Conservation (phyloP, 2,888 invertebrate genomes). For the Xanthorhoe designata region DNA sequence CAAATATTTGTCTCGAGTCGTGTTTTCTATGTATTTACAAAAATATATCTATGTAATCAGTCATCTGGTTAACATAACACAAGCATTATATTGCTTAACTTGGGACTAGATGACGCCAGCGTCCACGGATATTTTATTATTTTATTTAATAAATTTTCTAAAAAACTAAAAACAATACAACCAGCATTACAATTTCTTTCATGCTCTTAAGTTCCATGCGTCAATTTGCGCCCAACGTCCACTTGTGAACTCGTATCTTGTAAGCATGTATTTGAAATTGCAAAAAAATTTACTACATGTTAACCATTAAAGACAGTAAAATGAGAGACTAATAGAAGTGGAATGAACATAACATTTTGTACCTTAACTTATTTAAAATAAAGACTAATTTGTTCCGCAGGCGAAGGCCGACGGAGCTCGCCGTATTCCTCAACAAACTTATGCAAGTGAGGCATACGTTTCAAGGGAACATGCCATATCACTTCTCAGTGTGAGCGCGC, state of each 20-base stretch:
- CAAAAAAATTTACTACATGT: too few relatives aligned
- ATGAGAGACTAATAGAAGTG: background rate
- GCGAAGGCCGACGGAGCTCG: constrained; percentile 83
- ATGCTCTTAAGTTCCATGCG: background rate
- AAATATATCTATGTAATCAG: too few relatives aligned
- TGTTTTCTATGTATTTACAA: too few relatives aligned
- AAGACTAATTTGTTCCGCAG: constrained; percentile 76
- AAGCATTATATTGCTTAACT: too few relatives aligned
- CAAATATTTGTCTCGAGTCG: too few relatives aligned
- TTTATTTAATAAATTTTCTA: too few relatives aligned
- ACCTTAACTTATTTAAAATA: constrained; percentile 45
- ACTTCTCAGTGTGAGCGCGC: constrained; percentile 85
- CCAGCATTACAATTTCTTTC: background rate
- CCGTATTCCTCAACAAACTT: constrained; percentile 83
- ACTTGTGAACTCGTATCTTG: background rate
- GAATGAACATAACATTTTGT: constrained; percentile 26
- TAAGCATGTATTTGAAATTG: background rate
- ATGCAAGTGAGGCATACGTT: constrained; percentile 74
- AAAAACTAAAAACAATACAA: too few relatives aligned
- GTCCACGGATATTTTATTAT: too few relatives aligned
- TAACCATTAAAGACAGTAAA: background rate
- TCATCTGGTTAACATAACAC: too few relatives aligned
- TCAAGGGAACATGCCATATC: constrained; percentile 84
- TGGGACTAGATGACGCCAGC: too few relatives aligned
- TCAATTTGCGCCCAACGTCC: background rate